Base-by-base conservation (phyloP, 2,888 invertebrate genomes). In the Polyploca ridens region DNA sequence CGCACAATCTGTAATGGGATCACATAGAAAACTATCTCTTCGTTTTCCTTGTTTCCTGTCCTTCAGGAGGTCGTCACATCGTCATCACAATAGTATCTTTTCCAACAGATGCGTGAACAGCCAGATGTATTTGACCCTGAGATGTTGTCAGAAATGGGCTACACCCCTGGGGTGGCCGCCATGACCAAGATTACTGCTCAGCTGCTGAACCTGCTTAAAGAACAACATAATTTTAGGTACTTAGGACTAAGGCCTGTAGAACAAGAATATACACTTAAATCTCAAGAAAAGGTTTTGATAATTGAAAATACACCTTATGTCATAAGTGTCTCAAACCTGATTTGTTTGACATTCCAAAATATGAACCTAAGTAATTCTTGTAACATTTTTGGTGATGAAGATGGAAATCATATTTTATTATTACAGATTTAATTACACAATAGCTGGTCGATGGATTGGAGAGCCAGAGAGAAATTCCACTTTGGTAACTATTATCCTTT, bases 381-480 rank as follows among this genome's bases (percentile, higher is more conserved):
- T n/a, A n/a, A n/a, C n/a, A n/a, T n/a, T n/a, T n/a, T 27, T 27
- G 27, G 27, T 41, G 13, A 13, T 11, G 41, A 11, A 11, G 11
- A 41, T 10, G 41, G 11, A 41, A 41, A 2, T 10, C 4, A 11
- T 57, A 19, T 46, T n/a, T 16, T 67, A 58, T 59, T 35, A 62
- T 69, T 75, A 27, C 78, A 93, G 93, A 66, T 91, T 92, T 57
- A 88, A 89, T 64, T 92, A 90, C 69, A 92, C 89, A 1, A 86
- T 91, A 13, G 88, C 82, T 4, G 88, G 85, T 0, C 85, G 89
- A 5, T 93, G 93, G 93, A 87, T 92, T n/a, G 92, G 91, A 4
- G 83, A 87, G 0, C 90, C 91, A 0, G 74, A 79, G 54, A 82
- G 80, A 33, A 93, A 91, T 67, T 81, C 89, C 0, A 89, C 91